These are phyloP conservation scores for Neofelis nebulosa DNA, from an alignment of 2,113 vertebrate genomes.

Conservation along the genomic window DNA sequence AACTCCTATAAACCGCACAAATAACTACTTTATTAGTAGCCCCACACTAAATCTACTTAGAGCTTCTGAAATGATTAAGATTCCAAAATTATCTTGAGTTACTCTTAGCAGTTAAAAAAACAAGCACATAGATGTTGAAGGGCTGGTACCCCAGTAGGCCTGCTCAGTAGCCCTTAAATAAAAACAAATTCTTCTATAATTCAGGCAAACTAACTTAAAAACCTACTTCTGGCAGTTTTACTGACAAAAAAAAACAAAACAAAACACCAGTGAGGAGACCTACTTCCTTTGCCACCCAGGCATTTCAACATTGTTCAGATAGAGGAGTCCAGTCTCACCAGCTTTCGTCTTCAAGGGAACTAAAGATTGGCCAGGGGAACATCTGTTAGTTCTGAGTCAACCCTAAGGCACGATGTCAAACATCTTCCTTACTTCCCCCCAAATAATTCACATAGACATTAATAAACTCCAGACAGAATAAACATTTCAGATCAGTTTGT, in stretches of 20 bases:
- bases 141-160: neutral
- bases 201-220: constrained; percentile 27
- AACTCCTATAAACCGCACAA: constrained; percentile 30
- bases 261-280: neutral
- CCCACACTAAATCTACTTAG: neutral
- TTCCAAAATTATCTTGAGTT: constrained; percentile 9
- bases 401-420: constrained; percentile 6
- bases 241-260: neutral
- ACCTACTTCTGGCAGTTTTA: neutral
- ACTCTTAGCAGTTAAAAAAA: constrained; percentile 16
- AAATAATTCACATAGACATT: neutral
- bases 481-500: constrained; percentile 43
- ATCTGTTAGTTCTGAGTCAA: neutral
- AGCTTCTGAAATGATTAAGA: constrained; percentile 27
- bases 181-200: constrained; percentile 57
- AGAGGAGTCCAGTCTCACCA: neutral
- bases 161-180: constrained; percentile 60
- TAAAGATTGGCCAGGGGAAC: neutral
- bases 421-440: neutral
- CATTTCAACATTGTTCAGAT: neutral
- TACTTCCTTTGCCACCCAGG: neutral
- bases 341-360: neutral
- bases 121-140: neutral
- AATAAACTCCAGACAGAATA: neutral
- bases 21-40: constrained; percentile 31